phyloP scores from a whole-genome alignment of 1,140 invertebrate species.

The Trigoniulus corallinus region DNA sequence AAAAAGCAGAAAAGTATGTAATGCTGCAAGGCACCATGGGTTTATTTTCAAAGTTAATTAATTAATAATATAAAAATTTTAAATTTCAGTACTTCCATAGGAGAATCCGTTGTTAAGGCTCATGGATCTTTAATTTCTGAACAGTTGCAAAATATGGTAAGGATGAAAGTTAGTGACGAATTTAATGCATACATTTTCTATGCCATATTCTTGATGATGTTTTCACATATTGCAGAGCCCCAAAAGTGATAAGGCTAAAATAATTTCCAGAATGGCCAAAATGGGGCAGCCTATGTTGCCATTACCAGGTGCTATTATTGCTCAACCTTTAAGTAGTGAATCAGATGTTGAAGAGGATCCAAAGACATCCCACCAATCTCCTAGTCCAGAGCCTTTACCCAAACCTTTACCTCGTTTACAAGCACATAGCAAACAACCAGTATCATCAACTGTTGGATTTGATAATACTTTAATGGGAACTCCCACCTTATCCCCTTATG shows the following conservation, averaged over 20 bases:
- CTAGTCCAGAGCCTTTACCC: neutral
- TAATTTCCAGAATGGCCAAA: slow-evolving; percentile 29
- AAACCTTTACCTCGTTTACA: neutral
- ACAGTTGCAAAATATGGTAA: neutral
- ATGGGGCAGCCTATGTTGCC: slow-evolving; percentile 30
- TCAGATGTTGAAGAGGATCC: slow-evolving; percentile 2
- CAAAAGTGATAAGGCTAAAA: slow-evolving; percentile 20
- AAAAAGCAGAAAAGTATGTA: neutral
- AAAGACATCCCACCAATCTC: neutral
- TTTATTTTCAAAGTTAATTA: neutral
- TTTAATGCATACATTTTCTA: neutral
- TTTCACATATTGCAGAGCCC: neutral
- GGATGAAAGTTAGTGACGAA: too few relatives aligned
- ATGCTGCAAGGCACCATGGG: neutral
- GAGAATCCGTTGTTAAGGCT: neutral
- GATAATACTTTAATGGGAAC: too few relatives aligned
- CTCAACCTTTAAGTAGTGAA: slow-evolving; percentile 5
- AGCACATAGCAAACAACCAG: neutral
- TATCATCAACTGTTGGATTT: too few relatives aligned
- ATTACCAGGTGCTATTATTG: slow-evolving; percentile 14
- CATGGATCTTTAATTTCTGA: neutral
- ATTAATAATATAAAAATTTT: neutral
- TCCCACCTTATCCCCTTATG: too few relatives aligned
- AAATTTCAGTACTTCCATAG: neutral
- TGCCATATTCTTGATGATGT: neutral